phyloP scores from a whole-genome alignment of 2,888 invertebrate species.

The Zygothrica quintamaculata region DNA sequence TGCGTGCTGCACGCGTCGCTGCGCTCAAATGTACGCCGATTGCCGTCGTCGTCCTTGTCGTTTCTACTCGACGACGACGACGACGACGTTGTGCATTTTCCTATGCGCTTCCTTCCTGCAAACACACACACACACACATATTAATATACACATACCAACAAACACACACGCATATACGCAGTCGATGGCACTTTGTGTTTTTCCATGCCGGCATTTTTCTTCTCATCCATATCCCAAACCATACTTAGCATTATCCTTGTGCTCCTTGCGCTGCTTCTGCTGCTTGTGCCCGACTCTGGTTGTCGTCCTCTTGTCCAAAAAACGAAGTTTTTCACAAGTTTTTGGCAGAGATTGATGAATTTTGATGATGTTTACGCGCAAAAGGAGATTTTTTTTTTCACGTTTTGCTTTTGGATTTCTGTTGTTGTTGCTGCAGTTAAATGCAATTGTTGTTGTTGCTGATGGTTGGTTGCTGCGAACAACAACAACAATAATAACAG shows the following conservation, averaged over 20 bases:
- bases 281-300: conserved; percentile 10
- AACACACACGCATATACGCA: conserved; percentile 22
- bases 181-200: conserved; percentile 45
- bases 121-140: conserved; percentile 17
- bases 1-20: conserved; percentile 76
- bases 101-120: conserved; percentile 48
- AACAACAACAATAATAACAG: too few relatives aligned
- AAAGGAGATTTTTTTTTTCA: conserved; percentile 60
- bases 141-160: conserved; percentile 20
- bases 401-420: conserved; percentile 9
- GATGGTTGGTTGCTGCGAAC: conserved; percentile 30
- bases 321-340: conserved; percentile 77
- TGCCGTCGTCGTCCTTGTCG: conserved; percentile 26
- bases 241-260: conserved; percentile 20
- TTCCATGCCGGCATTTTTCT: conserved; percentile 37
- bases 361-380: conserved; percentile 82
- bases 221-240: conserved; percentile 1
- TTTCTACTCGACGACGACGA: background rate
- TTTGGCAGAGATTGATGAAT: conserved; percentile 84
- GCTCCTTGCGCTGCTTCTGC: background rate
- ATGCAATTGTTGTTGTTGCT: conserved; percentile 8
- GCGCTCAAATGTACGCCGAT: conserved; percentile 66
- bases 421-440: conserved; percentile 18
- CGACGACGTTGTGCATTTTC: conserved; percentile 33
- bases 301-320: conserved; percentile 10